These are phyloP conservation scores for Trididemnum miniatum DNA, from an alignment of 23 tunicate genomes.

Conservation along the genomic window DNA sequence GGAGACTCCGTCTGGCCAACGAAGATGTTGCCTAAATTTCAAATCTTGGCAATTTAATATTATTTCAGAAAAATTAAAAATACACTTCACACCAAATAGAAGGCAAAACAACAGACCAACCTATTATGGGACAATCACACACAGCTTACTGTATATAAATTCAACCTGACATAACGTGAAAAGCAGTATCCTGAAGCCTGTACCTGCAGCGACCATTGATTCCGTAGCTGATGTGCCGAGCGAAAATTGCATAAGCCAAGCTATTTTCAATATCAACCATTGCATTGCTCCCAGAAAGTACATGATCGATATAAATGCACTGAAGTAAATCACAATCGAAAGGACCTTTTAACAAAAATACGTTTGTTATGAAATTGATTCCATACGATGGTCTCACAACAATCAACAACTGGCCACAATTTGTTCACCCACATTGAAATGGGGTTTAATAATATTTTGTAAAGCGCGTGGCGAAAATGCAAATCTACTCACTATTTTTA, in stretches of 20 bases:
- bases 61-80: neutral
- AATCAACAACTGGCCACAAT: too few relatives aligned
- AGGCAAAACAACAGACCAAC: too few relatives aligned
- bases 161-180: too few relatives aligned
- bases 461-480: too few relatives aligned
- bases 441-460: too few relatives aligned
- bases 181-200: too few relatives aligned
- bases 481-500: too few relatives aligned
- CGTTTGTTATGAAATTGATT: too few relatives aligned
- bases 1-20: constrained; percentile 96
- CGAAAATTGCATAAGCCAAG: constrained; percentile 89
- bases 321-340: constrained; percentile 81
- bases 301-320: constrained; percentile 81
- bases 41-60: neutral
- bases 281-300: constrained; percentile 97
- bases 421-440: too few relatives aligned
- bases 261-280: constrained; percentile 85
- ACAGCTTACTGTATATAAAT: too few relatives aligned
- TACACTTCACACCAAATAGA: neutral
- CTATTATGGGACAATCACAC: too few relatives aligned
- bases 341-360: constrained; percentile 51
- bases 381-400: too few relatives aligned
- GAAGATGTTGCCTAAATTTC: constrained; percentile 89
- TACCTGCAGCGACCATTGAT: constrained; percentile 98
- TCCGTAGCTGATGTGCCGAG: constrained; percentile 86